These are phyloP conservation scores for Coreius guichenoti DNA, from an alignment of 2,797 vertebrate species.

Conservation along the genomic window DNA sequence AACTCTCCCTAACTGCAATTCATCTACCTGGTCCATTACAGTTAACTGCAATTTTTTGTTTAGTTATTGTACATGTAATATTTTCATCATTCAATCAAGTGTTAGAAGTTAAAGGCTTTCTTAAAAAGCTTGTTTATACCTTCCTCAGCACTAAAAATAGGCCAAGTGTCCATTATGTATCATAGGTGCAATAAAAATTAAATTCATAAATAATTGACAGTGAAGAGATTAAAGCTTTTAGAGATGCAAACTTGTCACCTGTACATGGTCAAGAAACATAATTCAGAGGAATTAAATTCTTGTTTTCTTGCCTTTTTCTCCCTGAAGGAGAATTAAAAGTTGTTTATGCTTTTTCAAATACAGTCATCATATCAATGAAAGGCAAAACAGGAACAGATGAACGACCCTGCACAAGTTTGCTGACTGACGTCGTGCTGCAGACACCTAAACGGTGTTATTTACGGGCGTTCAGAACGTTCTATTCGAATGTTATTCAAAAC, in stretches of 20 bases:
- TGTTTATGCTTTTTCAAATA: constrained; percentile 3
- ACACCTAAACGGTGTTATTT: not conserved
- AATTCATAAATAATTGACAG: not conserved
- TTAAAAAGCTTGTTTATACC: not conserved
- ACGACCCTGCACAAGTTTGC: not conserved
- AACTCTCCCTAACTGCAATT: not conserved
- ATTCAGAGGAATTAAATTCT: not conserved
- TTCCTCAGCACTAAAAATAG: not conserved
- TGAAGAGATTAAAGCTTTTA: not conserved
- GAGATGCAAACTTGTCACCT: not conserved
- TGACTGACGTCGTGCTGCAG: not conserved
- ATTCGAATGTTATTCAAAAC: not conserved
- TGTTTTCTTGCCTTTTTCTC: not conserved
- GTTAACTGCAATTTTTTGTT: not conserved
- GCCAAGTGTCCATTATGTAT: not conserved
- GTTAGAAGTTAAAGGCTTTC: not conserved
- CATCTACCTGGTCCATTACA: not conserved
- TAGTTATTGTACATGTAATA: not conserved
- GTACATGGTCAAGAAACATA: not conserved
- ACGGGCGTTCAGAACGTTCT: not conserved
- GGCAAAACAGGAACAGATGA: constrained; percentile 33
- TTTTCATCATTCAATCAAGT: not conserved
- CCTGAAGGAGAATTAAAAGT: not conserved
- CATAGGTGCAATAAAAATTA: not conserved
- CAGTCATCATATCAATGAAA: not conserved